Evolutionary conservation across 2,113 vertebrate species (phyloP), one percentile per base, ranked within the genome.

Genomic region (Antigone vipio): DNA sequence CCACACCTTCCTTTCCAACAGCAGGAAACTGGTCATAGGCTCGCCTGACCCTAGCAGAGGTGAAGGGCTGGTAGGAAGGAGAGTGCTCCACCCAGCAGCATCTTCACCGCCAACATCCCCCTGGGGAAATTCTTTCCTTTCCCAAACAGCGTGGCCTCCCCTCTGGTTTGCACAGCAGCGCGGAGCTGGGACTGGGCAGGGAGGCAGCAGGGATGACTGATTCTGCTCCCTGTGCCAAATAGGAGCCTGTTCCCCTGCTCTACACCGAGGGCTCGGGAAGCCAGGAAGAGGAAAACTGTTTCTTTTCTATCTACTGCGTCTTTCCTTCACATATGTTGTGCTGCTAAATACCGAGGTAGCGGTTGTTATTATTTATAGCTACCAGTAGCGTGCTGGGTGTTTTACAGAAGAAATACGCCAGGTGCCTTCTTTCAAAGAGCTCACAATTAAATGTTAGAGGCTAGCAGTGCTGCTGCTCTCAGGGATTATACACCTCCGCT

Each of bases 311-410:
- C 76, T 45, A 8, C 60, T 55, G 5, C 6, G 1, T 53, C 66
- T 79, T 75, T 69, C 62, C 45, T 52, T 69, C 84, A 22, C 38
- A 15, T 67, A 4, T 29, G 26, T 16, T 12, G 8, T 52, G 40
- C 83, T 88, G 60, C 71, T 72, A 44, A 86, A 72, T 35, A 21
- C 38, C 0, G 0, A 84, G 64, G 52, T 32, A n/a, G 75, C 1
- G 2, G 53, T 44, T 88, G 88, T 60, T 83, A 77, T 90, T 95
- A 92, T 96, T 96, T 96, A 90, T 76, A 92, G 79, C 42, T 69
- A 68, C 73, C 73, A 29, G 73, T 13, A 84, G 73, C 2, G 1
- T 86, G 64, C 55, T 3, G 44, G 85, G 79, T 6, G 1, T 80
- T 94, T 90, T 89, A 44, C 32, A 52, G 93, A 59, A 67, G 79